A percentile compares a stretch with the other conserved stretches of the same genome.
Conservation (phyloP, 2,113 vertebrate genomes). For the Gasterosteus aculeatus region DNA sequence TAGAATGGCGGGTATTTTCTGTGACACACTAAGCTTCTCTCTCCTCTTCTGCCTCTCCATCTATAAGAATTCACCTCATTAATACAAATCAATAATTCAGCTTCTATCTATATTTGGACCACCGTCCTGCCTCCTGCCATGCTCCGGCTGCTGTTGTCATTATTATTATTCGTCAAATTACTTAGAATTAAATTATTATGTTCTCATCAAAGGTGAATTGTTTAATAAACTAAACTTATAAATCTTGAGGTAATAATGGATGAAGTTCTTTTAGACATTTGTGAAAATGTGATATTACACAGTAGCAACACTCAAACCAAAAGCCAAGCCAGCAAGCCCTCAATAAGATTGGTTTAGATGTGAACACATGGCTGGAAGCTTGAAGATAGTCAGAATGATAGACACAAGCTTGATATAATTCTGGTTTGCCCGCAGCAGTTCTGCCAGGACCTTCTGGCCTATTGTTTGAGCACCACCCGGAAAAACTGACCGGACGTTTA, state of each 20-base stretch:
- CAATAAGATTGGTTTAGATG: not conserved
- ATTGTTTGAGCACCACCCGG: slow-evolving; percentile 65
- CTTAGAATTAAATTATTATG: not conserved
- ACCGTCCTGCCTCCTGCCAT: no score
- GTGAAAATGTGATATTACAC: not conserved
- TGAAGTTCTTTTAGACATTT: not conserved
- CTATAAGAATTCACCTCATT: no score
- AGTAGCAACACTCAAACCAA: not conserved
- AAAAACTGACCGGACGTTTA: slow-evolving; percentile 59
- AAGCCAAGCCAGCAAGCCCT: not conserved
- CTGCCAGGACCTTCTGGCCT: slow-evolving; percentile 21
- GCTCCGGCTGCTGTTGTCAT: no score
- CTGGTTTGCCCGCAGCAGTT: not conserved
- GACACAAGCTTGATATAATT: not conserved
- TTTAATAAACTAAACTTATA: not conserved
- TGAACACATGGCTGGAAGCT: not conserved
- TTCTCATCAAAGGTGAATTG: not conserved
- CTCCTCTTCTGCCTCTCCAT: no score
- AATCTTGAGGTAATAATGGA: not conserved
- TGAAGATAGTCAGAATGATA: not conserved
- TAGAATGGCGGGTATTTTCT: no score
- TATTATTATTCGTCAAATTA: no score
- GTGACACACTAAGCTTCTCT: no score
- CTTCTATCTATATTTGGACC: no score
- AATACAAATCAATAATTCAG: no score